Base-by-base conservation (phyloP, 1,140 invertebrate species). In the Trichomalopsis sarcophagae region DNA sequence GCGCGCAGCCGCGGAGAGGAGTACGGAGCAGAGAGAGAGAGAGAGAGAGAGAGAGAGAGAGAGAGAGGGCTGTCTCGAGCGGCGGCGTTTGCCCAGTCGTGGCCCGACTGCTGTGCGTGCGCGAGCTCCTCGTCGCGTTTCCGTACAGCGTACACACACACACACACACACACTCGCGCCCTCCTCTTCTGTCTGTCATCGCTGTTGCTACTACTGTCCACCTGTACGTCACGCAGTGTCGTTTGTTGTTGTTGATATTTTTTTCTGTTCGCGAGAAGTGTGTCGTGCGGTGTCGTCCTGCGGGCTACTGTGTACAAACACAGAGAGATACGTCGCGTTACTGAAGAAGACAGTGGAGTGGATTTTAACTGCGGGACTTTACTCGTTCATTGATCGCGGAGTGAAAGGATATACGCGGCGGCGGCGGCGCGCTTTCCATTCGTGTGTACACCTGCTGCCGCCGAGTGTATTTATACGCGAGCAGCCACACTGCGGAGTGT, bases 71-170 rank as follows among this genome's bases (percentile, higher is more conserved):
- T 36, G 84, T 75, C 62, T 36, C 36, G 36, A 47, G 74, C 74
- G 21, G 74, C 36, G 23, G 71, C 73, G 79, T 44, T 74, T n/a
- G 78, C 71, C n/a, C 78, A 75, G 84, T 81, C 79, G 76, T 83
- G 74, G 75, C 85, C 73, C 66, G 40, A 27, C 33, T 33, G 33
- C 68, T 44, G 27, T 73, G 36, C 81, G 76, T 47, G 55, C 30
- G 62, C 81, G 62, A 55, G 13, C 50, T 55, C 13, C 17, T 55
- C 79, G 55, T 21, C 68, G 33, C 27, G 77, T 33, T 36, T 84
- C 50, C 13, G 50, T 55, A 55, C 50, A 0, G 50, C 17, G 10
- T 17, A 0, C 0, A 4, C 3, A 13, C 13, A 17, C 13, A 55
- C 66, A 4, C 7, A 4, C 2, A 13, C 13, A 17, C 13, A 55